These are phyloP conservation scores for Drosophila elegans DNA, from an alignment of 1,140 invertebrate genomes.

Conservation along the genomic window DNA sequence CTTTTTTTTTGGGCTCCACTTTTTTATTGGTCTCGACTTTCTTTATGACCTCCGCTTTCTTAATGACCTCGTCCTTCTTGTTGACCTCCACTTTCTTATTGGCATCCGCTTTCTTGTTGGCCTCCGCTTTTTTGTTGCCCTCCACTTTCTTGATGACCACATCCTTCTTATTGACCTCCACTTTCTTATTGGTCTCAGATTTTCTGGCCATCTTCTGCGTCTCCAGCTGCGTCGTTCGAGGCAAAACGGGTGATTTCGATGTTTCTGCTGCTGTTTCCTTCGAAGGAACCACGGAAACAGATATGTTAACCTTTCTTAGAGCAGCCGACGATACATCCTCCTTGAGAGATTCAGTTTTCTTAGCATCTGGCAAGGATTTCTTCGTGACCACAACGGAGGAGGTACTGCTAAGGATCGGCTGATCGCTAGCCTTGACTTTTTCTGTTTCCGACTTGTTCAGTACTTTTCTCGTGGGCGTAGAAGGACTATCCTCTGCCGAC, in stretches of 20 bases:
- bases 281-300: constrained; percentile 20
- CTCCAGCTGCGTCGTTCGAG: neutral
- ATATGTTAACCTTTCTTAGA: constrained; percentile 39
- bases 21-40: neutral
- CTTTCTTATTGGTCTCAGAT: constrained; percentile 5
- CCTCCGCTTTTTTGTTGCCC: neutral
- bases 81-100: too few species aligned
- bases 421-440: neutral
- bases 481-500: neutral
- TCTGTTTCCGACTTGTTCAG: neutral
- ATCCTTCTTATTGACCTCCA: neutral
- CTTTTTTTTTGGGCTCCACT: neutral
- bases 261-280: constrained; percentile 4
- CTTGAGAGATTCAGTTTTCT: constrained; percentile 7
- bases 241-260: neutral
- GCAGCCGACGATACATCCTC: neutral
- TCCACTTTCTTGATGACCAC: neutral
- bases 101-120: too few species aligned
- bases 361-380: constrained; percentile 1
- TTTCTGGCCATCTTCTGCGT: constrained; percentile 5
- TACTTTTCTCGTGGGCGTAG: constrained; percentile 1
- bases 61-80: too few species aligned
- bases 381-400: constrained; percentile 16
- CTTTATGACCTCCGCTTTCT: too few species aligned
- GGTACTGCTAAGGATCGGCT: neutral